A percentile compares a stretch with the other conserved stretches of the same genome.
Evolutionary conservation across 2,113 vertebrate genomes (phyloP).

Genomic region (Galbula dea): DNA sequence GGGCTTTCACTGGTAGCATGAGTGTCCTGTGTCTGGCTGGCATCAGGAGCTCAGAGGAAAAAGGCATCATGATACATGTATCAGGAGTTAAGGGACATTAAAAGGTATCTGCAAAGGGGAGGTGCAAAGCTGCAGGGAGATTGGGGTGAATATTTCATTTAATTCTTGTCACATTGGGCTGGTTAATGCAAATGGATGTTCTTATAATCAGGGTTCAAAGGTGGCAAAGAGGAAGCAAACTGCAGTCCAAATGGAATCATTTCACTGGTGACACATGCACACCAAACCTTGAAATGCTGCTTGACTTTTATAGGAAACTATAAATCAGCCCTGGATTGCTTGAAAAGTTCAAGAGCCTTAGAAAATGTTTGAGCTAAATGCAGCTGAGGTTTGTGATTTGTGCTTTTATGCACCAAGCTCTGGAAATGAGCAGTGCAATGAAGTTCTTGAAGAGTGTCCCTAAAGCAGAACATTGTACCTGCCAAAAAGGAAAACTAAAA

Average conservation of each 20-base stretch:
- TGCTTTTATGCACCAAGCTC: neutral
- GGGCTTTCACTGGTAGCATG: neutral
- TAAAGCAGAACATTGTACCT: neutral
- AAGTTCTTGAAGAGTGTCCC: neutral
- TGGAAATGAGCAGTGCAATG: neutral
- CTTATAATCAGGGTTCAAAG: neutral
- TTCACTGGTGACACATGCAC: neutral
- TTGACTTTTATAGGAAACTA: conserved; percentile 44
- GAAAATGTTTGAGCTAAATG: conserved; percentile 3
- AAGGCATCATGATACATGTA: accelerated
- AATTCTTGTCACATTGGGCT: neutral
- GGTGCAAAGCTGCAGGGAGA: neutral
- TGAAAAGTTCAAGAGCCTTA: conserved; percentile 37
- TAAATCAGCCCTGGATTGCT: conserved; percentile 41
- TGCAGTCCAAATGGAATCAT: neutral
- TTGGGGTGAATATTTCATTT: neutral
- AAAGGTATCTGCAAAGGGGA: neutral
- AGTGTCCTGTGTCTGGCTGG: neutral
- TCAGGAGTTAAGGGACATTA: neutral
- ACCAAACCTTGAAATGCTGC: conserved; percentile 2
- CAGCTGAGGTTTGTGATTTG: conserved; percentile 9
- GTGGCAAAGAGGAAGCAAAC: neutral
- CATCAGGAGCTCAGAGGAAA: neutral
- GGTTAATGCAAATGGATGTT: neutral
- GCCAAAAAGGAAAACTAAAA: neutral